Conservation (phyloP, 1,140 invertebrate genomes). For the Galleria mellonella region DNA sequence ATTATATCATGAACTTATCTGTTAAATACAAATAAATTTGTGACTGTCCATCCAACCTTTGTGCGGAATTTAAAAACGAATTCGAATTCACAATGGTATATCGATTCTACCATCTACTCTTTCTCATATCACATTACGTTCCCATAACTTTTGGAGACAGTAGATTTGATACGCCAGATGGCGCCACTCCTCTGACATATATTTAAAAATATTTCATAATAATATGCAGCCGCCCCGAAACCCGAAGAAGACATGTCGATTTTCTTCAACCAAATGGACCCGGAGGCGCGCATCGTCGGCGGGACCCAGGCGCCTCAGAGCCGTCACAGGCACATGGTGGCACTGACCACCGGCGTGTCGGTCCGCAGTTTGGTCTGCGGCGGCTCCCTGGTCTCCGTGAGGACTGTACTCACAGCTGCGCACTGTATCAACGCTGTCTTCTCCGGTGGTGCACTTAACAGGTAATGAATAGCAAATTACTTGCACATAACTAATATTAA, state of each 20-base stretch:
- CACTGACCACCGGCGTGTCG: conserved; percentile 22
- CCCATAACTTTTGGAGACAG: too few relatives aligned
- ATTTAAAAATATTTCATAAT: not conserved
- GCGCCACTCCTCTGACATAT: too few relatives aligned
- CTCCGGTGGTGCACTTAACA: conserved; percentile 17
- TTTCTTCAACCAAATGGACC: conserved; percentile 36
- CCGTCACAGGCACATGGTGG: conserved; percentile 40
- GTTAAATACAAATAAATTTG: too few relatives aligned
- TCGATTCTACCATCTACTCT: too few relatives aligned
- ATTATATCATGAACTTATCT: too few relatives aligned
- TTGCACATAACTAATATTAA: too few relatives aligned
- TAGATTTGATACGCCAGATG: too few relatives aligned
- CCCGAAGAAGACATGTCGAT: conserved; percentile 27
- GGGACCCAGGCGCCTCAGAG: conserved; percentile 23
- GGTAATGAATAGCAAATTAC: conserved; percentile 9
- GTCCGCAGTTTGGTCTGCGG: conserved; percentile 38
- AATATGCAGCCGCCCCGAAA: conserved; percentile 18
- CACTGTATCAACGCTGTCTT: conserved; percentile 39
- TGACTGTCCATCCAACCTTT: too few relatives aligned
- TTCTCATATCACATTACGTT: too few relatives aligned
- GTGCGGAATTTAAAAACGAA: too few relatives aligned
- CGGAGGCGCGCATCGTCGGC: conserved; percentile 32
- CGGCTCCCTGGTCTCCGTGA: conserved; percentile 30
- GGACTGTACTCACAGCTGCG: conserved; percentile 43
- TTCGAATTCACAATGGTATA: too few relatives aligned